Base-by-base conservation (phyloP, 2,888 invertebrate species). In the Lepidocyrtoides sp. region DNA sequence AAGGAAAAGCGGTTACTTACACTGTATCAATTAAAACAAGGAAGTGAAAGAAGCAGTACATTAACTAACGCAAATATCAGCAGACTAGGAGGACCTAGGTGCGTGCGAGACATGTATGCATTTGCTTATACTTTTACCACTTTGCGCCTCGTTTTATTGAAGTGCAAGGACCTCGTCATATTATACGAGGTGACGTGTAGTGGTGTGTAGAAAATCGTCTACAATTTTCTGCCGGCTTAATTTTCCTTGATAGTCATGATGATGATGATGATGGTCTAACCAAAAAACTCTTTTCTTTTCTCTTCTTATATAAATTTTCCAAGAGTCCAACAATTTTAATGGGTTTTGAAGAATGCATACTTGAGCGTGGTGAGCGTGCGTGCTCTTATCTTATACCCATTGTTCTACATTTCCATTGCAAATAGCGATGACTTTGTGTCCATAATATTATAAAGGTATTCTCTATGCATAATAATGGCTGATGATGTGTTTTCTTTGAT, bases 201-300 rank as follows among this genome's bases (percentile, higher is more conserved):
- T n/a, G n/a, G 32, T 32, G 20, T 41, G 17, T 41, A 29, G 87
- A 44, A 77, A 32, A 54, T 75, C 57, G 79, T 63, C 51, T 48
- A 63, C 63, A 79, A 87, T 87, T 86, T 87, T 87, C 79, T 87
- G 36, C 87, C 23, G 79, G 79, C 79, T 87, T 87, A 87, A 86
- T 86, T 86, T 66, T 79, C 87, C 54, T 66, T 72, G 57, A 85
- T 85, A 72, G 72, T 32, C 4, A 72, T 85, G 54, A 85, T 54
- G 66, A 82, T 63, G 41, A 77, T 77, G 29, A 84, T 26, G 51
- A 48, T 72, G 75, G n/a, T 41, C 32, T 57, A 36, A 36, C 69
- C 41, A 14, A 29, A 63, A 29, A 63, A 63, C 63, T 26, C 29
- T 29, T 12, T 63, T 63, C 29, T 29, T 29, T 63, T 12, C 14